These are phyloP conservation scores for Brachypodius melanocephalos DNA, from an alignment of 2,113 vertebrate genomes.

Conservation along the genomic window DNA sequence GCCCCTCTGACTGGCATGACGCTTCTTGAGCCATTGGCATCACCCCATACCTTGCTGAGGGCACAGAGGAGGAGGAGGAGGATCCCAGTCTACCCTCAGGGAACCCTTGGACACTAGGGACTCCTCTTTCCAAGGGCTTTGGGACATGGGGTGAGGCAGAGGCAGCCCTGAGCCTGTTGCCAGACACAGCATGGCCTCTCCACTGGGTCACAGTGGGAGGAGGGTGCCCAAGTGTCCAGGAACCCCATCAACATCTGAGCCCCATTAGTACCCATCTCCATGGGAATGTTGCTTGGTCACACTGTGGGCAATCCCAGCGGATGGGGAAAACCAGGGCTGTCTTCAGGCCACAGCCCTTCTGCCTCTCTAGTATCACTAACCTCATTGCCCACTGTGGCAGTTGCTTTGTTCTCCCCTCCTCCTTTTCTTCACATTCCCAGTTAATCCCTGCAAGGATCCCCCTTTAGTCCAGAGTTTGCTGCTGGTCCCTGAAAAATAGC, in stretches of 20 bases:
- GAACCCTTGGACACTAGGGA: not conserved
- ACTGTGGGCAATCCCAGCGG: rapidly evolving
- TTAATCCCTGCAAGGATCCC: not conserved
- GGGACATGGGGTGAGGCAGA: not conserved
- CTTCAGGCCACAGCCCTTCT: not conserved
- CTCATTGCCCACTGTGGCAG: rapidly evolving
- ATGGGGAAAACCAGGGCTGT: not conserved
- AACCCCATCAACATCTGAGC: not conserved
- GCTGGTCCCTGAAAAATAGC: not conserved
- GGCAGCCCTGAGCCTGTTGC: not conserved
- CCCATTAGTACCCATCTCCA: not conserved
- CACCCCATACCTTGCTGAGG: rapidly evolving
- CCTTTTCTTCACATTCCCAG: not conserved
- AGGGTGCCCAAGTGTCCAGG: not conserved
- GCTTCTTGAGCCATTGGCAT: not conserved
- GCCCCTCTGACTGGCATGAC: not conserved
- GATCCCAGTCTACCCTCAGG: not conserved
- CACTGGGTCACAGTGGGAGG: rapidly evolving
- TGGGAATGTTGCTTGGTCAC: not conserved
- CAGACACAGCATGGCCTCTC: not conserved
- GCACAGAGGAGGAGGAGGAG: not conserved
- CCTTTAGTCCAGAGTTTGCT: not conserved
- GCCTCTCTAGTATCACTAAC: not conserved
- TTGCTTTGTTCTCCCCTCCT: not conserved
- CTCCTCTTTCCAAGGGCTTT: not conserved